Evolutionary conservation across 2,797 vertebrate genomes (phyloP).

Genomic region (Anguilla marmorata): DNA sequence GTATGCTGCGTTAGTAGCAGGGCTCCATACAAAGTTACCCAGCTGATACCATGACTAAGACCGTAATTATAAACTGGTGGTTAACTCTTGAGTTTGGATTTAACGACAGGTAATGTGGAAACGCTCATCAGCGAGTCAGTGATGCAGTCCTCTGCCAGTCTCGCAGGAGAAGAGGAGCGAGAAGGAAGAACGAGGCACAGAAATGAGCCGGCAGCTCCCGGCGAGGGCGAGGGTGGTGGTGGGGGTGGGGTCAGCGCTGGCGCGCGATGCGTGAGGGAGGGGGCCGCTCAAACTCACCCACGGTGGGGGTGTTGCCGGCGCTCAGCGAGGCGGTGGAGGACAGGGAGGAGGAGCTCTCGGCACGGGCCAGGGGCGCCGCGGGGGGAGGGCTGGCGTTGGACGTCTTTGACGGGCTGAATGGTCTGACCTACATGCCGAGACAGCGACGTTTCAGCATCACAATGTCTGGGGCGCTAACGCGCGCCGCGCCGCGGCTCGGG

Average conservation of each 20-base stretch:
- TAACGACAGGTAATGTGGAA: neutral
- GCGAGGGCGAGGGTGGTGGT: conserved; percentile 23
- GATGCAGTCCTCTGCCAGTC: neutral
- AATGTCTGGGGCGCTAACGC: neutral
- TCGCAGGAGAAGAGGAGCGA: conserved; percentile 32
- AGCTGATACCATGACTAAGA: neutral
- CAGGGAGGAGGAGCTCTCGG: conserved; percentile 95
- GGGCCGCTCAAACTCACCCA: conserved; percentile 75
- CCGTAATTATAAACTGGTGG: neutral
- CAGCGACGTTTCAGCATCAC: neutral
- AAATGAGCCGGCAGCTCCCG: conserved; percentile 12
- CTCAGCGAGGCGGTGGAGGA: conserved; percentile 91
- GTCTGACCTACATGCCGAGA: conserved; percentile 76
- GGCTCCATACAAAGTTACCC: too few species aligned
- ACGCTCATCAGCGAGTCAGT: neutral
- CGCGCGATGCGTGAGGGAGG: neutral
- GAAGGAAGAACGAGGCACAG: conserved; percentile 44
- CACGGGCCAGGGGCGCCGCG: conserved; percentile 85
- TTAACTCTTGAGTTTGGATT: neutral
- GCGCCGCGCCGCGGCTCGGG: neutral
- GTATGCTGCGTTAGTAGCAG: neutral
- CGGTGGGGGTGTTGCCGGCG: conserved; percentile 90
- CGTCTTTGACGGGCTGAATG: conserved; percentile 88
- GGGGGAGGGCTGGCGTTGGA: conserved; percentile 87
- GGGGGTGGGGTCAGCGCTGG: conserved; percentile 15